Evolutionary conservation across 2,888 invertebrate species (phyloP).

Genomic region (Stenchaetothrips biformis): DNA sequence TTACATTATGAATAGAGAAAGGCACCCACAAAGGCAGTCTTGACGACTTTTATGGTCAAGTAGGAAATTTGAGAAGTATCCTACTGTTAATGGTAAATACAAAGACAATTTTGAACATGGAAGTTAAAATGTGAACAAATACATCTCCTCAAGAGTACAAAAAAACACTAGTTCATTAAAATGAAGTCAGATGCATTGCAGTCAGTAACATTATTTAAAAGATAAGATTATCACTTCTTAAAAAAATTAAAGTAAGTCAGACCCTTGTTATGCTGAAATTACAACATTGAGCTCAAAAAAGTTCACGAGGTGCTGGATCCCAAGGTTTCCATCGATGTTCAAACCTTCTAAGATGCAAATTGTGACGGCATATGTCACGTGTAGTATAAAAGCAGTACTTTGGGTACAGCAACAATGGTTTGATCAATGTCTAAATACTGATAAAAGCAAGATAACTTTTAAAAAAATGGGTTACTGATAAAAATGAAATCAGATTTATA

Average conservation of each 20-base stretch:
- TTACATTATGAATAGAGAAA: no score
- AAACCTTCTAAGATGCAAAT: neutral
- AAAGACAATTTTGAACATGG: no score
- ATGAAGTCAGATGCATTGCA: neutral
- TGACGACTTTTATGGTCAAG: no score
- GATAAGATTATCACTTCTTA: neutral
- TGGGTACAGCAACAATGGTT: neutral
- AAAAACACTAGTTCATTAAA: no score
- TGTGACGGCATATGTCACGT: neutral
- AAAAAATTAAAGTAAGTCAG: neutral
- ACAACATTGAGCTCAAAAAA: neutral
- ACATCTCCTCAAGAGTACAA: no score
- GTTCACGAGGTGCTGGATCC: neutral
- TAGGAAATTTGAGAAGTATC: no score
- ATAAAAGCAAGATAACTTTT: neutral
- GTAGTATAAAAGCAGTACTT: neutral
- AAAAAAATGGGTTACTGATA: neutral
- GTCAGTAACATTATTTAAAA: neutral
- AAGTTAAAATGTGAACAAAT: no score
- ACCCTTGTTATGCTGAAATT: neutral
- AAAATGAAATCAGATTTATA: neutral
- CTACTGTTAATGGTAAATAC: no score
- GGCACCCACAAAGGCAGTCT: no score
- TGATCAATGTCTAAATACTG: neutral
- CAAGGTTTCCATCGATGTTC: neutral